phyloP scores from a whole-genome alignment of 2,113 vertebrate species.

The Eublepharis macularius region DNA sequence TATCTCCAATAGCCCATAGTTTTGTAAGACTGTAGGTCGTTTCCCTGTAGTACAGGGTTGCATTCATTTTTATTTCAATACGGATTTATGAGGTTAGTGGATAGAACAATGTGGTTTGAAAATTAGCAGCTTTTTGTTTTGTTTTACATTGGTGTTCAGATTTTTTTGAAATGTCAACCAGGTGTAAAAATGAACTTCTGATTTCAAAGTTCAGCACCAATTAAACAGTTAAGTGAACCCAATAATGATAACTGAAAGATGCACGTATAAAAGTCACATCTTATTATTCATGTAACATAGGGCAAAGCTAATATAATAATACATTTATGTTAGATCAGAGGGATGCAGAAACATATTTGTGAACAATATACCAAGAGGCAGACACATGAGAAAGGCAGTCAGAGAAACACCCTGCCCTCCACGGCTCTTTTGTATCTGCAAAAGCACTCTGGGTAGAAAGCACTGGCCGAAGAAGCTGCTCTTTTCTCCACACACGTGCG shows the following conservation, averaged over 20 bases:
- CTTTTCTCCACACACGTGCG: no score
- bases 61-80: background rate
- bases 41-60: background rate
- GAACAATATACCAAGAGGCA: background rate
- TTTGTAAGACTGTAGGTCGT: background rate
- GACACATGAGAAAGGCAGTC: no score
- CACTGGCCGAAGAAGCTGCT: no score
- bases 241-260: background rate
- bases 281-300: background rate
- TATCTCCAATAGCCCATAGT: background rate
- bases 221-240: background rate
- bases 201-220: background rate
- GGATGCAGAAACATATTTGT: background rate
- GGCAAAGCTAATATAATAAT: background rate
- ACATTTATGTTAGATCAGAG: background rate
- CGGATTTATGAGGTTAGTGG: background rate
- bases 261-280: background rate
- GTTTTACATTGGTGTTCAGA: background rate
- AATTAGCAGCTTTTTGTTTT: background rate
- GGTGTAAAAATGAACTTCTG: background rate
- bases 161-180: background rate
- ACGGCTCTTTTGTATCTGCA: no score
- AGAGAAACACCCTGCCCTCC: no score
- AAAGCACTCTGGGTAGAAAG: no score
- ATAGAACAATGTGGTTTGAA: background rate